Evolutionary conservation across 2,888 invertebrate species (phyloP).

Genomic region (Smittia aterrima): DNA sequence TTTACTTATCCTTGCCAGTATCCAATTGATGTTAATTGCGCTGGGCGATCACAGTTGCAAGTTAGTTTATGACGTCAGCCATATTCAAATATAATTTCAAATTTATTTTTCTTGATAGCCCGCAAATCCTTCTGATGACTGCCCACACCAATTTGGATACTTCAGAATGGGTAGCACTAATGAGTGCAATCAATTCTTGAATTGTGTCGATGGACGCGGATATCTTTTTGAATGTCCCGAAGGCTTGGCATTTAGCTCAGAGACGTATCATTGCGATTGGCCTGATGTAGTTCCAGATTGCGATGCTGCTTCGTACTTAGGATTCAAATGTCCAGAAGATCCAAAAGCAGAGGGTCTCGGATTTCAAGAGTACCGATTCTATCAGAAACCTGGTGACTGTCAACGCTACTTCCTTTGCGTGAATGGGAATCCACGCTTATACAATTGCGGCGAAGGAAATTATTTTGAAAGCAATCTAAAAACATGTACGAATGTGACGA

Average conservation of each 20-base stretch:
- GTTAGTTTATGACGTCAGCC: slow-evolving; percentile 19
- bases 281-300: slow-evolving; percentile 79
- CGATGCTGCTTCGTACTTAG: slow-evolving; percentile 73
- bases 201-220: slow-evolving; percentile 68
- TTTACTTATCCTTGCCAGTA: slow-evolving; percentile 78
- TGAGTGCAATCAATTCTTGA: slow-evolving; percentile 77
- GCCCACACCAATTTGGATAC: slow-evolving; percentile 82
- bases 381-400: slow-evolving; percentile 63
- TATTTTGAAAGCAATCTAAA: slow-evolving; percentile 62
- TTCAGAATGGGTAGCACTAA: slow-evolving; percentile 66
- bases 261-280: slow-evolving; percentile 79
- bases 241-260: slow-evolving; percentile 74
- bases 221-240: slow-evolving; percentile 76
- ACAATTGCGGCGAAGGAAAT: slow-evolving; percentile 71
- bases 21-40: slow-evolving; percentile 77
- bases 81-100: slow-evolving; percentile 15
- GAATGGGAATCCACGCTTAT: slow-evolving; percentile 68
- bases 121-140: slow-evolving; percentile 70
- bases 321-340: slow-evolving; percentile 74
- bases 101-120: slow-evolving; percentile 48
- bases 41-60: slow-evolving; percentile 63
- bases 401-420: slow-evolving; percentile 78
- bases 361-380: slow-evolving; percentile 55
- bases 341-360: slow-evolving; percentile 53
- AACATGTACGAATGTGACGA: slow-evolving; percentile 33